Base-by-base conservation (phyloP, 2,888 invertebrate genomes). In the Leptinotarsa juncta region DNA sequence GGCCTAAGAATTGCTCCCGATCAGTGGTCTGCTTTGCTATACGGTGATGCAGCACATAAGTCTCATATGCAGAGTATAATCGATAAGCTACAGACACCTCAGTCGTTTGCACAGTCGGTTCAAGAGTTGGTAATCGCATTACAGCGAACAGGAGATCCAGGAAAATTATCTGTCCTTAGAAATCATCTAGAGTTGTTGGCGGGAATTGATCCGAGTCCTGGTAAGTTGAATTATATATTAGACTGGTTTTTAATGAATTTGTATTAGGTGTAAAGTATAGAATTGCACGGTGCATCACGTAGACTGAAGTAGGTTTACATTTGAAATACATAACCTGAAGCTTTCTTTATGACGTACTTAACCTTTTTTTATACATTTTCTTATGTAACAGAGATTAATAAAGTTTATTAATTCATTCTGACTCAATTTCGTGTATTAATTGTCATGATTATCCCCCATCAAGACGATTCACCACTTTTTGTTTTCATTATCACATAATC, bases 1-100 rank as follows among this genome's bases (percentile, higher is more conserved):
- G 99, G 99, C 0, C 90, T 99, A 32, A 90, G 98, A 74, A 99
- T 99, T 78, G 97, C 98, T 0, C 98, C 99, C 0, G 99, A 99
- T 86, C 98, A 99, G 86, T 99, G 99, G 99, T 97, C 97, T 3
- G 96, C 98, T 0, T 88, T 99, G 66, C 89, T 99, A 0, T 99
- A 99, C 85, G 99, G 99, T 0, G 99, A 99, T 86, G 94, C 95
- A 0, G 92, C 93, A 4, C 98, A 98, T 86, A 98, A 98, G 86
- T 96, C 97, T 12, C 97, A 99, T 86, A 99, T 99, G 98, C 99
- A 99, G 89, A 94, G 94, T 84, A 94, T 94, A 81, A 94, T 94
- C 83, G 96, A 96, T 86, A 96, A 97, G 89, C 89, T 97, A 75
- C 97, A 97, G 89, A 97, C 96, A 10, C 97, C 97, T 0, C 96